Conservation (phyloP, 2,888 invertebrate species). For the Drosophila infuscata region DNA sequence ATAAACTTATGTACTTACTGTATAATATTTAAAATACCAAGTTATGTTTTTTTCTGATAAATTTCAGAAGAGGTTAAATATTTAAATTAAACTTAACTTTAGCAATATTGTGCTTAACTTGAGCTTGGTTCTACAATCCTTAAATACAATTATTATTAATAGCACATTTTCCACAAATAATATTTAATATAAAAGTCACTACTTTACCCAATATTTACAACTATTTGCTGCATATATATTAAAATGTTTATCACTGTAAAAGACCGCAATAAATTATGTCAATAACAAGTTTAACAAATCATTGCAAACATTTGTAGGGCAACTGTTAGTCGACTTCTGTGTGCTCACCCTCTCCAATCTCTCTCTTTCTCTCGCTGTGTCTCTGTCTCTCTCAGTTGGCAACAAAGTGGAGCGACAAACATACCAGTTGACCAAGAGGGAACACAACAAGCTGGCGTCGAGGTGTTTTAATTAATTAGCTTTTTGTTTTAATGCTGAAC, state of each 20-base stretch:
- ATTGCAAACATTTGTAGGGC: background rate
- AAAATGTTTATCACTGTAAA: background rate
- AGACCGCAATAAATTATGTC: background rate
- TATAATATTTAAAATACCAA: background rate
- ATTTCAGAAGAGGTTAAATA: background rate
- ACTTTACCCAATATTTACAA: background rate
- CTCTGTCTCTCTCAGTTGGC: background rate
- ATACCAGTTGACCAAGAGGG: conserved; percentile 16
- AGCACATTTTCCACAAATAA: background rate
- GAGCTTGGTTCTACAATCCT: too few relatives aligned
- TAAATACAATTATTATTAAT: too few relatives aligned
- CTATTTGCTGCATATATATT: background rate
- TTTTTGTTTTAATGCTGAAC: conserved; percentile 77
- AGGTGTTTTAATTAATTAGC: conserved; percentile 80
- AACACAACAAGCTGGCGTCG: conserved; percentile 32
- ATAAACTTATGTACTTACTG: background rate
- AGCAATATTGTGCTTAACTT: too few relatives aligned
- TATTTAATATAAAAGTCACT: background rate
- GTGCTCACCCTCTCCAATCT: background rate
- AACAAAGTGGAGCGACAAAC: background rate
- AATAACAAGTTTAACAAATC: background rate
- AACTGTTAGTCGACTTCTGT: background rate
- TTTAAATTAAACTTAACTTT: too few relatives aligned
- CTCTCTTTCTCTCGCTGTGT: background rate
- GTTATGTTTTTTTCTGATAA: background rate